Percentiles rank a stretch among this genome's conserved stretches.
Evolutionary conservation across 2,888 invertebrate species (phyloP).

Genomic region (Slavum lentiscoides): DNA sequence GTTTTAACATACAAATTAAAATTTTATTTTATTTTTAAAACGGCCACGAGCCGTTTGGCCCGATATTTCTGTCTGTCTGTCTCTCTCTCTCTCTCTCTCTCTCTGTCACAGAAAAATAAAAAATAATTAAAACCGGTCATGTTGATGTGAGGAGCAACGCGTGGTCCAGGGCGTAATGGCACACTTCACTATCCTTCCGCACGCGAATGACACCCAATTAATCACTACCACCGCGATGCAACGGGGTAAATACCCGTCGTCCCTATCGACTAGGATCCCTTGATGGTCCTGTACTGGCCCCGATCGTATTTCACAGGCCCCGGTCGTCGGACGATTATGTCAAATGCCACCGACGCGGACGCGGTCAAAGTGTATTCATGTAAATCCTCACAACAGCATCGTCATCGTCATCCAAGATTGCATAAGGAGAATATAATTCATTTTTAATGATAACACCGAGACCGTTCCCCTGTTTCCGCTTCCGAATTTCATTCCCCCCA

Average conservation of each 20-base stretch:
- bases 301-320: conserved; percentile 39
- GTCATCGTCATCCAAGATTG: neutral
- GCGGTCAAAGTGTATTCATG: neutral
- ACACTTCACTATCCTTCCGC: neutral
- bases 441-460: neutral
- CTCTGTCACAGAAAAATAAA: too few relatives aligned
- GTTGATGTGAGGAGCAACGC: neutral
- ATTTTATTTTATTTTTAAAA: too few relatives aligned
- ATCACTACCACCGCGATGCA: neutral
- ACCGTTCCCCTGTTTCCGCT: neutral
- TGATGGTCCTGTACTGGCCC: neutral
- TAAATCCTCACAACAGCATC: neutral
- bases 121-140: neutral
- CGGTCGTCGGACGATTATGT: conserved; percentile 4
- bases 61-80: too few relatives aligned
- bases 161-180: neutral
- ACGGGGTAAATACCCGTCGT: too few relatives aligned
- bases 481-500: neutral
- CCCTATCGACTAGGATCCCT: neutral
- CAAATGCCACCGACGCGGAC: neutral
- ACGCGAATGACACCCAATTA: conserved; percentile 15
- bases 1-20: too few relatives aligned
- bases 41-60: too few relatives aligned
- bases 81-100: too few relatives aligned
- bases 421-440: neutral